Evolutionary conservation across 2,797 vertebrate species (phyloP).

Genomic region (Apogon talboti): DNA sequence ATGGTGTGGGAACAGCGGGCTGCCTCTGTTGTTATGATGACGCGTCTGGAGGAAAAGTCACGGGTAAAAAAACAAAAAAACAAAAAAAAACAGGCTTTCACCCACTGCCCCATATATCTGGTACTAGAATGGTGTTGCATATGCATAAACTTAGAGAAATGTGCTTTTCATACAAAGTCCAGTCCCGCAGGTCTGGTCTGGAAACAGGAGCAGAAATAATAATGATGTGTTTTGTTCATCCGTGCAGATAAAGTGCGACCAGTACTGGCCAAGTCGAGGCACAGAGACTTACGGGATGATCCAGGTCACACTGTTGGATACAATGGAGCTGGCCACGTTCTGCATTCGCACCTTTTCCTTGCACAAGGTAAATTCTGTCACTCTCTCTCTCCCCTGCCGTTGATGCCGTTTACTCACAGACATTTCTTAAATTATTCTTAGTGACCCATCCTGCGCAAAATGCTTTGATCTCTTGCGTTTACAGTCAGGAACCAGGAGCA

Average conservation of each 20-base stretch:
- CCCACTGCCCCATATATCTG: constrained; percentile 29
- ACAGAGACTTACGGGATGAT: constrained; percentile 94
- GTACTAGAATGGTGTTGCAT: background rate
- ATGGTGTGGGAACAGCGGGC: constrained; percentile 99
- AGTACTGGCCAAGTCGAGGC: constrained; percentile 96
- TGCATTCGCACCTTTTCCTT: constrained; percentile 94
- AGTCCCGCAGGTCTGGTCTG: background rate
- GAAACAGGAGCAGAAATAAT: background rate
- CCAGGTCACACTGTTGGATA: constrained; percentile 94
- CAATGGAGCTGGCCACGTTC: constrained; percentile 96
- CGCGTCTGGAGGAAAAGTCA: constrained; percentile 96
- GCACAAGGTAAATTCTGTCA: constrained; percentile 88
- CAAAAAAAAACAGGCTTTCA: constrained; percentile 18
- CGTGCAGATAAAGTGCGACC: constrained; percentile 94
- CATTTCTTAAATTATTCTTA: constrained; percentile 24
- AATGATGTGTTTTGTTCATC: constrained; percentile 9
- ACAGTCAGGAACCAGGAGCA: constrained; percentile 24
- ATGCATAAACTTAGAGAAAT: background rate
- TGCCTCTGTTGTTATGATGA: constrained; percentile 98
- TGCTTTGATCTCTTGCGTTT: constrained; percentile 34
- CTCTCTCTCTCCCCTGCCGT: constrained; percentile 10
- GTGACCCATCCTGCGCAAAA: constrained; percentile 18
- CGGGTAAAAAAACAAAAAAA: constrained; percentile 91
- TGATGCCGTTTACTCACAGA: constrained; percentile 23
- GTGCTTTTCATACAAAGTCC: background rate